Conservation (phyloP, 2,888 invertebrate species). For the Protophormia terraenovae region DNA sequence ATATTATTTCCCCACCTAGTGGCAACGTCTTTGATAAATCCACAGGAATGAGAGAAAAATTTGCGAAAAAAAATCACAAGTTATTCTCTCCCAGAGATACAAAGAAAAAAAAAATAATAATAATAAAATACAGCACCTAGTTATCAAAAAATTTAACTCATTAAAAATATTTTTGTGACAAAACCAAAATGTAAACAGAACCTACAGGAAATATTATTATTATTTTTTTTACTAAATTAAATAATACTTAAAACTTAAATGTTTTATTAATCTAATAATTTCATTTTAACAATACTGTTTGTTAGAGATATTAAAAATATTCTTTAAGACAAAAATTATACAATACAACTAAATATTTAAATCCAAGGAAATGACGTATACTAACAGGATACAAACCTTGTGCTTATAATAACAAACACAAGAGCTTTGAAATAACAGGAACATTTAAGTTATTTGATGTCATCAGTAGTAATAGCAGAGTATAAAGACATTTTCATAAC, state of each 20-base stretch:
- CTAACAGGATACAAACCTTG: not conserved
- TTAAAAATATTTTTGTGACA: constrained; percentile 23
- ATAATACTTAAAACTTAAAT: not conserved
- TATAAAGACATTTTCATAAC: not conserved
- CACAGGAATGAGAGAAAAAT: not conserved
- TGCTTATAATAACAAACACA: not conserved
- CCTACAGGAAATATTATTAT: not conserved
- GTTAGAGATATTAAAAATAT: too few relatives aligned
- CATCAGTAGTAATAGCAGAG: constrained; percentile 20
- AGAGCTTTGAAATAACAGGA: constrained; percentile 8
- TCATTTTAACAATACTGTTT: too few relatives aligned
- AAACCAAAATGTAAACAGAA: constrained; percentile 20
- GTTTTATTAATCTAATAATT: too few relatives aligned
- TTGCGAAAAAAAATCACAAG: not conserved
- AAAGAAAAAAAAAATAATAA: not conserved
- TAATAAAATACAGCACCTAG: constrained; percentile 24
- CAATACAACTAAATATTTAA: too few relatives aligned
- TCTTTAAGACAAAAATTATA: too few relatives aligned
- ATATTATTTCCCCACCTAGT: not conserved
- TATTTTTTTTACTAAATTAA: not conserved
- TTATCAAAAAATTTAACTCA: constrained; percentile 14
- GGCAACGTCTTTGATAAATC: not conserved
- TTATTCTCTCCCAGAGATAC: constrained; percentile 5
- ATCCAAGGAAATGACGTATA: not conserved
- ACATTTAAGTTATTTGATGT: constrained; percentile 44